Percentiles rank a stretch among this genome's conserved stretches.
phyloP scores from a whole-genome alignment of 2,113 vertebrate species.

The Hippocampus mohnikei region DNA sequence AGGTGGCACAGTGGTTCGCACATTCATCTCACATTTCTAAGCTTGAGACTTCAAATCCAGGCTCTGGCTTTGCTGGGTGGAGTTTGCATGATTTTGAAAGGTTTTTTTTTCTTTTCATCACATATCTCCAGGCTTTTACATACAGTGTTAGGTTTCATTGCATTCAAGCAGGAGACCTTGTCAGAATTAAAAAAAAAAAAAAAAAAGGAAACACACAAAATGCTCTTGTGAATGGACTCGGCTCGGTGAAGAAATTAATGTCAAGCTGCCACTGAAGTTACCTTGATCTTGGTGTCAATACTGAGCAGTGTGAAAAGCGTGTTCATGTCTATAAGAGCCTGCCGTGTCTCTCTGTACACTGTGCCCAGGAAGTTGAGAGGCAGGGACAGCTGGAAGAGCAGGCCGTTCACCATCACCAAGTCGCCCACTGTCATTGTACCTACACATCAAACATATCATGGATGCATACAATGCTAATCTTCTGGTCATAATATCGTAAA shows the following conservation, averaged over 20 bases:
- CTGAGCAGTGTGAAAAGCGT: constrained; percentile 92
- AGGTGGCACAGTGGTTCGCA: too few species aligned
- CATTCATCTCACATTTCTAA: too few species aligned
- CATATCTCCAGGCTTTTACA: not conserved
- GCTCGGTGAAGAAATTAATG: constrained; percentile 1
- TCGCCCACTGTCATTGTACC: constrained; percentile 93
- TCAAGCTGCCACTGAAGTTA: constrained; percentile 61
- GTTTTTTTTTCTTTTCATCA: not conserved
- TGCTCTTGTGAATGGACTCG: not conserved
- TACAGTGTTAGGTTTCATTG: not conserved
- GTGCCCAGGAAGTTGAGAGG: constrained; percentile 98
- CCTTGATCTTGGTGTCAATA: constrained; percentile 93
- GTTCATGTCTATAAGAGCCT: constrained; percentile 98
- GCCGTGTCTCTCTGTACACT: constrained; percentile 96
- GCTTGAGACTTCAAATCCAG: too few species aligned
- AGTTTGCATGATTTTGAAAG: not conserved
- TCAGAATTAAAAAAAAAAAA: too few species aligned
- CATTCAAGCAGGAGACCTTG: not conserved
- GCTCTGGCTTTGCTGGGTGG: too few species aligned
- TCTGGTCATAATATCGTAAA: not conserved
- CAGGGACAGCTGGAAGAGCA: constrained; percentile 96
- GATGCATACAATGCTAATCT: not conserved
- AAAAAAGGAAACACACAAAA: not conserved
- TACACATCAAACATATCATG: constrained; percentile 41
- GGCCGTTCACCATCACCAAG: constrained; percentile 97